Evolutionary conservation across 2,113 vertebrate genomes (phyloP).

Genomic region (Drymodes brunneopygia): DNA sequence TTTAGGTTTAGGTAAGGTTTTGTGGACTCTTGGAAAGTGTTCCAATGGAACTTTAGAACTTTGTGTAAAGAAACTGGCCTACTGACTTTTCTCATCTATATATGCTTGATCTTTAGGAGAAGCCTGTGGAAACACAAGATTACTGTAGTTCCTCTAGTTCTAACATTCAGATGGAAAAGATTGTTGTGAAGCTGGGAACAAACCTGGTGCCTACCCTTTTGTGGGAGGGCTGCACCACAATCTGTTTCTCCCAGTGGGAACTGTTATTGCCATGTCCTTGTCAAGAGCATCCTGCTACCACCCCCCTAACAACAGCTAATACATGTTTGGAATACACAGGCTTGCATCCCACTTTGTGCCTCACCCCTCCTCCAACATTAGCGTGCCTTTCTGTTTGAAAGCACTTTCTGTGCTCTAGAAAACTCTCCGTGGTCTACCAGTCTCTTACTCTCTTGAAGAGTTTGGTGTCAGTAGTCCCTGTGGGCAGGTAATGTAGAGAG

Average conservation of each 20-base stretch:
- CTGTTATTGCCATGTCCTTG: background rate
- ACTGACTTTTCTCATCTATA: background rate
- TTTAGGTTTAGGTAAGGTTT: background rate
- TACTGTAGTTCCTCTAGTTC: background rate
- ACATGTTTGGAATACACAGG: background rate
- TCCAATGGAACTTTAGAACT: background rate
- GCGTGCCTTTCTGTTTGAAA: background rate
- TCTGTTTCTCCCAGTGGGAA: background rate
- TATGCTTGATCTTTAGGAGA: background rate
- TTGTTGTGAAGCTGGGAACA: background rate
- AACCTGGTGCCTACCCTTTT: background rate
- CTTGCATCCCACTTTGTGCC: background rate
- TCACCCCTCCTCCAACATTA: background rate
- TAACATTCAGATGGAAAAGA: background rate
- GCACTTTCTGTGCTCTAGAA: background rate
- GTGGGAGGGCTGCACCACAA: background rate
- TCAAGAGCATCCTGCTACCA: background rate
- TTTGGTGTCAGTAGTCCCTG: background rate
- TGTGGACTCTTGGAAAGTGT: background rate
- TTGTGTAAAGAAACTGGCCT: background rate
- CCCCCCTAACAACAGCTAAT: background rate
- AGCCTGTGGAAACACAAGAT: background rate
- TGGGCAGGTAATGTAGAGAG: background rate
- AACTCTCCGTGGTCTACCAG: background rate
- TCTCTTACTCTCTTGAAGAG: background rate